Conservation (phyloP, 2,113 vertebrate species). For the Acrocephalus kingi region DNA sequence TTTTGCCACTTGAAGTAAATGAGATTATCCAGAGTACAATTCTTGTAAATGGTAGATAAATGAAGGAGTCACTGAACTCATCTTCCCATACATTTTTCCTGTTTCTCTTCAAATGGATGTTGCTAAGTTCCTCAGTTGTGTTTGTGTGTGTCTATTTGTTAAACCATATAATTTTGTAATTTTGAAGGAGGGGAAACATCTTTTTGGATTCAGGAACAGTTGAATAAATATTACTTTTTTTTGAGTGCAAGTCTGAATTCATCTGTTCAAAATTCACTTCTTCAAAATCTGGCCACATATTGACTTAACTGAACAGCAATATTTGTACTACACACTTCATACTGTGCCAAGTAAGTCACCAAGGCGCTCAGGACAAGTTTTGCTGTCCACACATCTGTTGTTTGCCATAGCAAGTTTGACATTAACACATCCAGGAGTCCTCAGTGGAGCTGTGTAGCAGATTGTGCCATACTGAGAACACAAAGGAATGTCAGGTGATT, state of each 20-base stretch:
- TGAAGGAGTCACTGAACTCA: not conserved
- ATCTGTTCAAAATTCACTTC: not conserved
- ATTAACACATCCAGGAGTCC: not conserved
- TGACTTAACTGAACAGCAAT: conserved; percentile 7
- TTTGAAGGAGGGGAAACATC: not conserved
- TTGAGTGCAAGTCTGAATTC: not conserved
- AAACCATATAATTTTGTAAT: not conserved
- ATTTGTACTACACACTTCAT: conserved; percentile 38
- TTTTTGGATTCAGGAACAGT: not conserved
- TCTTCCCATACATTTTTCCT: not conserved
- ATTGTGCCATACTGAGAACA: not conserved
- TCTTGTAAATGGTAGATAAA: not conserved
- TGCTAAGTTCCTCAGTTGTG: not conserved
- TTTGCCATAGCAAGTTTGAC: not conserved
- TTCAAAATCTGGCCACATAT: not conserved
- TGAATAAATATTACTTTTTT: not conserved
- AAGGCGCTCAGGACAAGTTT: conserved; percentile 4
- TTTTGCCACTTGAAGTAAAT: not conserved
- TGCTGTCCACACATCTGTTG: conserved; percentile 35
- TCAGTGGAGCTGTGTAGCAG: not conserved
- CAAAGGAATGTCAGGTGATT: not conserved
- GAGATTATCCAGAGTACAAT: not conserved
- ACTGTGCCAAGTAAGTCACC: conserved; percentile 41
- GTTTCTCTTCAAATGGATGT: not conserved
- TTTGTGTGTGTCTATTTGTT: not conserved